These are phyloP conservation scores for Tinamus major DNA, from an alignment of 2,797 vertebrate species.

Conservation along the genomic window DNA sequence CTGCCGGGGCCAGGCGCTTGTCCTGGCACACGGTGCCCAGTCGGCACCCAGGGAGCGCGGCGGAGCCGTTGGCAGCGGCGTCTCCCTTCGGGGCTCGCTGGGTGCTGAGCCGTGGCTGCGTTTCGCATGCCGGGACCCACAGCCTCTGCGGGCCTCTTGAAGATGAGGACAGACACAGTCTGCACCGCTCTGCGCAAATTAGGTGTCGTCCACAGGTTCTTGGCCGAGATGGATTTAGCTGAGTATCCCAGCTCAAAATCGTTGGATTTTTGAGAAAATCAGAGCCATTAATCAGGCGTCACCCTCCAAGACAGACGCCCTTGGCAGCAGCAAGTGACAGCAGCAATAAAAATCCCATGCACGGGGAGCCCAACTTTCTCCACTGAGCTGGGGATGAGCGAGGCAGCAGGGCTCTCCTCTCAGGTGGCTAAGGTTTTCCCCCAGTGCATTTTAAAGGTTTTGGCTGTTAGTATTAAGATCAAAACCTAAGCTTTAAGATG, in stretches of 20 bases:
- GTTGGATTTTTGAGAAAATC: background rate
- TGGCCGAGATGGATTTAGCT: background rate
- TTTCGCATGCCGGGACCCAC: background rate
- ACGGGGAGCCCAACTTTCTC: background rate
- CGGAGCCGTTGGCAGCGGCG: background rate
- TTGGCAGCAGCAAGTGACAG: background rate
- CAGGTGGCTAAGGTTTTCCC: background rate
- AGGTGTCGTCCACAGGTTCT: background rate
- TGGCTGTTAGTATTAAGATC: background rate
- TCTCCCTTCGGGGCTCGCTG: accelerated
- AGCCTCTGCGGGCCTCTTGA: background rate
- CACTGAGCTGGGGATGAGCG: background rate
- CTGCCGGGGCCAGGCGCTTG: background rate
- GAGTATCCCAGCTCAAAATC: background rate
- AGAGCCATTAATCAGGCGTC: background rate
- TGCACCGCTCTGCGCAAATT: background rate
- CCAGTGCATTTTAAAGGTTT: background rate
- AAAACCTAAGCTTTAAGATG: background rate
- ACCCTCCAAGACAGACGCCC: background rate
- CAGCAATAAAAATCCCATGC: background rate
- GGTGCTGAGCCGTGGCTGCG: accelerated
- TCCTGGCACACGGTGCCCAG: accelerated
- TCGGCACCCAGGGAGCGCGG: accelerated
- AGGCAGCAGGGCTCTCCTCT: background rate
- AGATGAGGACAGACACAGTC: background rate